Base-by-base conservation (phyloP, 2,113 vertebrate genomes). In the Myotis yumanensis region DNA sequence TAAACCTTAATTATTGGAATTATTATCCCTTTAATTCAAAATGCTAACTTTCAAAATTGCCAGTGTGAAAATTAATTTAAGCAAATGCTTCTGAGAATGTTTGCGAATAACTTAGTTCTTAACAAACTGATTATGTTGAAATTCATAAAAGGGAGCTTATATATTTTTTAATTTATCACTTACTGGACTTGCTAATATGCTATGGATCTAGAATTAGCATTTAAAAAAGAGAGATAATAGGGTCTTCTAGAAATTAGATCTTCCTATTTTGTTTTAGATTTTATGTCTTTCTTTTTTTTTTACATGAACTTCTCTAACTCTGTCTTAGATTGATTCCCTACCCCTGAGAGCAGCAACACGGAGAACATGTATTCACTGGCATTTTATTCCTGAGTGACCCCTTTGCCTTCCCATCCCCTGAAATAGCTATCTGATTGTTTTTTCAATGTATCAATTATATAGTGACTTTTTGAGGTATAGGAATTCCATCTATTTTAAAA, bases 221-320 rank as follows among this genome's bases (percentile, higher is more conserved):
- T 93, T 77, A 11, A 62, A 85, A 57, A 94, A 72, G 16, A 93
- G 40, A 79, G 30, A 30, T 23, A 43, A 40, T 43, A 80, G 57
- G 11, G 3, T 64, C 14, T 85, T 71, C 12, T 81, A 89, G 32
- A 88, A 88, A 84, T 95, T 83, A 79, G 40, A 40, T 30, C 28
- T 90, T 95, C 54, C 52, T 90, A 25, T 51, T 92, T 91, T 89
- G 75, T 83, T 94, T 90, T 73, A 18, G 17, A 71, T 96, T 92
- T 83, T 94, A 82, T 57, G 62, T 66, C 14, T 66, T 7, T 37
- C 37, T 66, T 32, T 68, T n/a, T n/a, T 32, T 51, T 93, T 79
- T 57, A 12, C 15, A 40, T 68, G 52, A 83, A 32, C 14, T 86
- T 81, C n/a, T 57, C 77, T 84, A 57, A 66, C 8, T 93, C 15